phyloP scores from a whole-genome alignment of 2,888 invertebrate species.

The Eilema sororculum region DNA sequence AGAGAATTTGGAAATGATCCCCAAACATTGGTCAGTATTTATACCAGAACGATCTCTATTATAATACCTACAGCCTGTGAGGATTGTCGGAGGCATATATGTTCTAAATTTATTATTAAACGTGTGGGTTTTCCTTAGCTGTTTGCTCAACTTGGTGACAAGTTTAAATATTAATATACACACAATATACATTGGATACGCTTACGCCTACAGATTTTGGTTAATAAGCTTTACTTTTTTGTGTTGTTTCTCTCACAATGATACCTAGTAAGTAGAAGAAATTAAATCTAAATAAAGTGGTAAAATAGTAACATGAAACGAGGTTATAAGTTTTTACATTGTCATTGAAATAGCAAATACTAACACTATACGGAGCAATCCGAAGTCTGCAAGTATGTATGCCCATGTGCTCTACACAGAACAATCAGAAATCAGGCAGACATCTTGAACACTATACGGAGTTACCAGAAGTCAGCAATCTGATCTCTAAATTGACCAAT shows the following conservation, averaged over 20 bases:
- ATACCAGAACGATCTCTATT: not conserved
- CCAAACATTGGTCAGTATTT: not conserved
- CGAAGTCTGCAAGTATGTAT: too few species aligned
- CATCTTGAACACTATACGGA: too few species aligned
- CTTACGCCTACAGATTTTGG: slow-evolving; percentile 2
- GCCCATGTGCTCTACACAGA: too few species aligned
- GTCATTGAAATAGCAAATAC: slow-evolving; percentile 20
- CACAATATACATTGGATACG: slow-evolving; percentile 21
- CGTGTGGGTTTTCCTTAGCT: slow-evolving; percentile 21
- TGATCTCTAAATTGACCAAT: too few species aligned
- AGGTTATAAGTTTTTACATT: slow-evolving; percentile 23
- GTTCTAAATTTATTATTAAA: slow-evolving; percentile 41
- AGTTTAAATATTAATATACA: slow-evolving; percentile 46
- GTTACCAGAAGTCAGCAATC: too few species aligned
- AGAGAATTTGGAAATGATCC: not conserved
- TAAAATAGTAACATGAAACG: slow-evolving; percentile 8
- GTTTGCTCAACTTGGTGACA: slow-evolving; percentile 37
- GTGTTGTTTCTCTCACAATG: not conserved
- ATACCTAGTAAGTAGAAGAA: not conserved
- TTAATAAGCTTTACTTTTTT: not conserved
- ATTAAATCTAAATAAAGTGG: not conserved
- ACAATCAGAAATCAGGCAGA: too few species aligned
- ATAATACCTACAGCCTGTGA: slow-evolving; percentile 20
- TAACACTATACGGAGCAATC: too few species aligned
- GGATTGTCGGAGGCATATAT: slow-evolving; percentile 30